Evolutionary conservation across 1,140 invertebrate species (phyloP).

Genomic region (Spodoptera frugiperda): DNA sequence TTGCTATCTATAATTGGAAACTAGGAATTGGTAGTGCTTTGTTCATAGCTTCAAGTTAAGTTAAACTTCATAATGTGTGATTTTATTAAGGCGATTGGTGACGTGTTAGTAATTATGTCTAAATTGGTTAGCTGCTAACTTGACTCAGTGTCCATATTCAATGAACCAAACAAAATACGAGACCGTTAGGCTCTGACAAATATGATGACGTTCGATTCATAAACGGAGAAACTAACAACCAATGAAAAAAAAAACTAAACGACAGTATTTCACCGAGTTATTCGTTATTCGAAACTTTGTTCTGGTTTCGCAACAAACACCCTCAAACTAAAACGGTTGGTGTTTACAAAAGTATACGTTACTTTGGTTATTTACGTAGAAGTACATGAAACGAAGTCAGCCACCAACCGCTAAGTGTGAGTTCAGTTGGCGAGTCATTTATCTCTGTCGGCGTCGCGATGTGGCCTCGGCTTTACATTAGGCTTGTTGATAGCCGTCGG

Average conservation of each 20-base stretch:
- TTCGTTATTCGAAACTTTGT: slow-evolving; percentile 17
- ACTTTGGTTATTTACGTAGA: slow-evolving; percentile 20
- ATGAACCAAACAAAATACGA: background rate
- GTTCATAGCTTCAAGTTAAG: too few species aligned
- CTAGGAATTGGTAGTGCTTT: too few species aligned
- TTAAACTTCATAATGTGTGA: too few species aligned
- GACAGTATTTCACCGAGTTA: background rate
- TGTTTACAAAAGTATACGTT: slow-evolving; percentile 29
- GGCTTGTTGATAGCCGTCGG: slow-evolving; percentile 64
- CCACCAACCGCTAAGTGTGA: slow-evolving; percentile 44
- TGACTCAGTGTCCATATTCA: background rate
- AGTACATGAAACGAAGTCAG: slow-evolving; percentile 40
- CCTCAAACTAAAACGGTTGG: slow-evolving; percentile 16
- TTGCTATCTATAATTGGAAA: background rate
- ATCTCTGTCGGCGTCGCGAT: slow-evolving; percentile 66
- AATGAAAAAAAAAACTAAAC: slow-evolving; percentile 7
- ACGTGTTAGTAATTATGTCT: too few species aligned
- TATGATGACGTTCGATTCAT: slow-evolving; percentile 18
- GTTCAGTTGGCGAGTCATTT: slow-evolving; percentile 60
- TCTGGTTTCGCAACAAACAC: background rate
- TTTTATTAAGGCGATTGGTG: too few species aligned
- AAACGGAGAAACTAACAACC: background rate
- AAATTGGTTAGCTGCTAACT: background rate
- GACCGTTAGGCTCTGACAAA: slow-evolving; percentile 7
- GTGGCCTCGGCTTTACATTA: slow-evolving; percentile 67